Conservation (phyloP, 1,140 invertebrate genomes). For the Carcinoscorpius rotundicauda region DNA sequence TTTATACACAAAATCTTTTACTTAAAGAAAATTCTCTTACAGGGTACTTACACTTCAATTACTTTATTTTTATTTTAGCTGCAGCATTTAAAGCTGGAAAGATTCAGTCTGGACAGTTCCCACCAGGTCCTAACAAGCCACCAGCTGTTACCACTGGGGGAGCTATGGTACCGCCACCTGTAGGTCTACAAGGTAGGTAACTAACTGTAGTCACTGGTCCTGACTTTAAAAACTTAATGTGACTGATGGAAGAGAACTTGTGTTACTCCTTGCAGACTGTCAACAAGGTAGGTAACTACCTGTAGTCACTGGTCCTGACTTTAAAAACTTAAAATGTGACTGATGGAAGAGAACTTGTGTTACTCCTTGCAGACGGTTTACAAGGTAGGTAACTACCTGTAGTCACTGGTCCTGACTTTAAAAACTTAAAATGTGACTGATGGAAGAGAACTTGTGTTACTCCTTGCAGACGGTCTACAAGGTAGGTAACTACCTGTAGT, state of each 20-base stretch:
- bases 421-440: too few species aligned
- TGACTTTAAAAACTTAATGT: too few species aligned
- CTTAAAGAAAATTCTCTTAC: background rate
- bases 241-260: background rate
- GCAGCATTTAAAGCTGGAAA: slow-evolving; percentile 90
- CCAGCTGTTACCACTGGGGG: slow-evolving; percentile 34
- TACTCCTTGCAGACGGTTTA: background rate
- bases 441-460: too few species aligned
- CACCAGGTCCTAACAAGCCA: slow-evolving; percentile 19
- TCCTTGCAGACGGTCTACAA: too few species aligned
- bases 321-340: background rate
- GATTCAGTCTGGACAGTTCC: slow-evolving; percentile 82
- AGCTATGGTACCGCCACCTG: slow-evolving; percentile 48
- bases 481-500: too few species aligned
- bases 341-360: too few species aligned
- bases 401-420: too few species aligned
- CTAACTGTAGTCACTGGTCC: too few species aligned
- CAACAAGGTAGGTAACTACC: background rate
- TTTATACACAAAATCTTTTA: slow-evolving; percentile 12
- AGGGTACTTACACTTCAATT: background rate
- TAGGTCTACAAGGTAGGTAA: slow-evolving; percentile 25
- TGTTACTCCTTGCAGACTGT: background rate
- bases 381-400: too few species aligned
- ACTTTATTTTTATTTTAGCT: slow-evolving; percentile 36
- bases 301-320: background rate